phyloP scores from a whole-genome alignment of 2,888 invertebrate genomes.

The Dascillus cervinus region DNA sequence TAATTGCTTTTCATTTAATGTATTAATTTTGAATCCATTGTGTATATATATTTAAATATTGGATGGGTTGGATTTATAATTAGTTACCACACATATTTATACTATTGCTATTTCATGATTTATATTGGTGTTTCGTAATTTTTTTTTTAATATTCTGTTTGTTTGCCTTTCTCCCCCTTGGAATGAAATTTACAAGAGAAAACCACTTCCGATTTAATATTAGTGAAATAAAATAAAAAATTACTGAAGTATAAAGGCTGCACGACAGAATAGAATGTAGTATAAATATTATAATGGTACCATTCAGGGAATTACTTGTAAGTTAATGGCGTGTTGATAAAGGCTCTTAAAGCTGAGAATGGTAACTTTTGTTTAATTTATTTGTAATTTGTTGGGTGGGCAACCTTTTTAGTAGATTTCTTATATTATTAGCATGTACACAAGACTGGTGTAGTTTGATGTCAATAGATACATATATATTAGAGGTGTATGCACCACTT shows the following conservation, averaged over 20 bases:
- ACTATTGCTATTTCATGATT: conserved; percentile 12
- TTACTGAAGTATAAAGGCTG: conserved; percentile 30
- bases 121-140: conserved; percentile 7
- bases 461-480: conserved; percentile 40
- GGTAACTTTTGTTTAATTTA: too few species aligned
- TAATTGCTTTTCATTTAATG: conserved; percentile 9
- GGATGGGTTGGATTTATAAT: conserved; percentile 30
- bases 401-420: conserved; percentile 21
- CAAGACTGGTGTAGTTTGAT: conserved; percentile 43
- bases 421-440: conserved; percentile 38
- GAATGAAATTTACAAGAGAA: neutral
- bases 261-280: conserved; percentile 29
- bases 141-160: neutral
- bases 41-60: conserved; percentile 14
- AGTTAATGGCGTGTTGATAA: too few species aligned
- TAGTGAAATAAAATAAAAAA: neutral
- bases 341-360: neutral
- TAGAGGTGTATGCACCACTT: conserved; percentile 33
- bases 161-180: neutral
- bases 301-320: neutral
- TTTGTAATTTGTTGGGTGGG: conserved; percentile 2
- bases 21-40: conserved; percentile 6
- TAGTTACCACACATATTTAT: conserved; percentile 35
- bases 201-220: conserved; percentile 1
- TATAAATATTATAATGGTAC: neutral